Evolutionary conservation across 2,113 vertebrate species (phyloP).

Genomic region (Nymphicus hollandicus): DNA sequence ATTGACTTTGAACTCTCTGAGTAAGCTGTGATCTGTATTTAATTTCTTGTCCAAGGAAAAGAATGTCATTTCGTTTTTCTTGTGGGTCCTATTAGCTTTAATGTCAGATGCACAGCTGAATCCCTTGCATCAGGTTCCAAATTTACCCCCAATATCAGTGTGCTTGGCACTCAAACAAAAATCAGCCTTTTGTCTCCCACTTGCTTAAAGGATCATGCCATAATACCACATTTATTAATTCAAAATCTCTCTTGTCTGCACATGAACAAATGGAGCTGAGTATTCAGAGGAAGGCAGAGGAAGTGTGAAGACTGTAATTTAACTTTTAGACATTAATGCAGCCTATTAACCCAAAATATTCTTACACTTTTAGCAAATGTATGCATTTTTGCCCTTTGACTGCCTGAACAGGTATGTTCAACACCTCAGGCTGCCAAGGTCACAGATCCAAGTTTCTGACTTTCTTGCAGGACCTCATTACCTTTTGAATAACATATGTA

Average conservation of each 20-base stretch:
- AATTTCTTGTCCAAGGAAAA: constrained; percentile 15
- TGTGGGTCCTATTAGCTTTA: constrained; percentile 8
- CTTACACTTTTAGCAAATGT: neutral
- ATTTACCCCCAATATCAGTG: constrained; percentile 11
- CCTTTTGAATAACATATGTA: neutral
- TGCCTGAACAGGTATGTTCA: neutral
- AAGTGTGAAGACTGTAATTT: neutral
- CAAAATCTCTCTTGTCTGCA: constrained; percentile 20
- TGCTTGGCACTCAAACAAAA: constrained; percentile 20
- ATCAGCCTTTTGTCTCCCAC: constrained; percentile 15
- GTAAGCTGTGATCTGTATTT: constrained; percentile 43
- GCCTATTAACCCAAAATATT: neutral
- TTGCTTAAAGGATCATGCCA: constrained; percentile 26
- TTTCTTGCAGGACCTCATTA: neutral
- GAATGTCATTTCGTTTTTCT: constrained; percentile 27
- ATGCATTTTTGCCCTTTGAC: neutral
- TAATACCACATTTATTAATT: constrained; percentile 42
- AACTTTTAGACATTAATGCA: neutral
- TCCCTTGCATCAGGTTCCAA: constrained; percentile 4
- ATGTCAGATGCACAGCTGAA: constrained; percentile 1
- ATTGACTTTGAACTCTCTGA: constrained; percentile 36
- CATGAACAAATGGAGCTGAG: neutral
- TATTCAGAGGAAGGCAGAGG: neutral
- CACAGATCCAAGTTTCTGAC: neutral
- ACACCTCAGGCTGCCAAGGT: neutral